A percentile compares a stretch with the other conserved stretches of the same genome.
phyloP scores from a whole-genome alignment of 2,888 invertebrate genomes.

The Rutpela maculata region DNA sequence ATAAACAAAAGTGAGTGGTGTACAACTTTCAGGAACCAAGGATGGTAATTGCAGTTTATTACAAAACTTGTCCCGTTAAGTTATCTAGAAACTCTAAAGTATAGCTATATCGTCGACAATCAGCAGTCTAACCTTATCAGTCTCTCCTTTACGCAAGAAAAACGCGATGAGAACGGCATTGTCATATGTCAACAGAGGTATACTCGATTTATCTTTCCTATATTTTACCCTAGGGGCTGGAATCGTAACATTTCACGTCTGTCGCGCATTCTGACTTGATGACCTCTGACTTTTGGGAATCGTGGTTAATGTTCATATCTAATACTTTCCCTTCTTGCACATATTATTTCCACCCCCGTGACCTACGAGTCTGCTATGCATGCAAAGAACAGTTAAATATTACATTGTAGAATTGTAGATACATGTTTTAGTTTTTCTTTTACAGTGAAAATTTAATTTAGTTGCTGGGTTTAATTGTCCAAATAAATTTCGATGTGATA shows the following conservation, averaged over 20 bases:
- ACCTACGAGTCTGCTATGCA: slow-evolving; percentile 10
- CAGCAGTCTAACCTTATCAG: slow-evolving; percentile 59
- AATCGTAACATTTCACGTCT: slow-evolving; percentile 67
- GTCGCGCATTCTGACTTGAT: slow-evolving; percentile 61
- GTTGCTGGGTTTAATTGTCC: too few species aligned
- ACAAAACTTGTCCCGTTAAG: slow-evolving; percentile 22
- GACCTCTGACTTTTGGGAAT: slow-evolving; percentile 55
- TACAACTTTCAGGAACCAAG: neutral
- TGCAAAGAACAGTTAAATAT: slow-evolving; percentile 1
- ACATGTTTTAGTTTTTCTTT: neutral
- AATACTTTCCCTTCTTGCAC: slow-evolving; percentile 39
- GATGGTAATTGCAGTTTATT: slow-evolving; percentile 14
- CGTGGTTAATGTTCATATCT: slow-evolving; percentile 48
- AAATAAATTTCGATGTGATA: too few species aligned
- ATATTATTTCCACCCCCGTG: slow-evolving; percentile 26
- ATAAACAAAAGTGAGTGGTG: neutral
- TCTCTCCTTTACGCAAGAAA: slow-evolving; percentile 54
- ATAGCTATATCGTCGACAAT: slow-evolving; percentile 50
- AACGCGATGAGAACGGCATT: slow-evolving; percentile 65
- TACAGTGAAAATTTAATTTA: neutral
- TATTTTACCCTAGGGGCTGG: slow-evolving; percentile 68
- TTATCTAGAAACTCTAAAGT: slow-evolving; percentile 36
- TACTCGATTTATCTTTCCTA: slow-evolving; percentile 72
- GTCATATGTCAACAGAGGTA: slow-evolving; percentile 71
- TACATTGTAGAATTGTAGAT: slow-evolving; percentile 8